Base-by-base conservation (phyloP, 2,888 invertebrate species). In the Gari tellinella region DNA sequence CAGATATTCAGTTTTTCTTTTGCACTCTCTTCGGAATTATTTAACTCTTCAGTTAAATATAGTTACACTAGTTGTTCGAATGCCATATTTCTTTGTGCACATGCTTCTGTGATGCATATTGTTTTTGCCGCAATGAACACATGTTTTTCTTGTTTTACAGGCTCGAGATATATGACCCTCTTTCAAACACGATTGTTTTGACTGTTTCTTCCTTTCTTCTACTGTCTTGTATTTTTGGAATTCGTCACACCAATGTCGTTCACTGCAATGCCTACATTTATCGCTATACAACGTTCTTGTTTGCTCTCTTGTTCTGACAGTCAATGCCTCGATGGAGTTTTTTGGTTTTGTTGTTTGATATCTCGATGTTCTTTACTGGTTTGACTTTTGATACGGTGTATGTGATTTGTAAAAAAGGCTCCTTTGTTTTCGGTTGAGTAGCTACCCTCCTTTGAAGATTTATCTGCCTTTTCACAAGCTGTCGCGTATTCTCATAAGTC, bases 71-170 rank as follows among this genome's bases (percentile, higher is more conserved):
- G n/a, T n/a, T n/a, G n/a, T n/a, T n/a, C n/a, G n/a, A n/a, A n/a
- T n/a, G n/a, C n/a, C n/a, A n/a, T n/a, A n/a, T n/a, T n/a, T n/a
- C 31, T 52, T 46, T 19, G 67, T 48, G 21, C 69, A 69, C 3
- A 69, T 31, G 46, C 63, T 69, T 52, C 69, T 51, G 15, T 69
- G 69, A 38, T 69, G 63, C 12, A 45, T 21, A 49, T 58, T 60
- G 31, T 31, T 4, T 31, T 31, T 4, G 10, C 10, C 10, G 31
- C 31, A 31, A 10, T 31, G 31, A 31, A 67, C 63, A 63, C 73
- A 73, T 15, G 14, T 21, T 49, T 63, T 67, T 8, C 52, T 58
- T 19, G 19, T 48, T 43, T 52, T 56, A 48, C 63, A 48, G 19
- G 58, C 51, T 38, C 40, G 46, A 1, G 57, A 23, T 21, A 26